A percentile compares a stretch with the other conserved stretches of the same genome.
These are phyloP conservation scores for Pipistrellus kuhlii DNA, from an alignment of 2,797 vertebrate genomes.

Conservation along the genomic window DNA sequence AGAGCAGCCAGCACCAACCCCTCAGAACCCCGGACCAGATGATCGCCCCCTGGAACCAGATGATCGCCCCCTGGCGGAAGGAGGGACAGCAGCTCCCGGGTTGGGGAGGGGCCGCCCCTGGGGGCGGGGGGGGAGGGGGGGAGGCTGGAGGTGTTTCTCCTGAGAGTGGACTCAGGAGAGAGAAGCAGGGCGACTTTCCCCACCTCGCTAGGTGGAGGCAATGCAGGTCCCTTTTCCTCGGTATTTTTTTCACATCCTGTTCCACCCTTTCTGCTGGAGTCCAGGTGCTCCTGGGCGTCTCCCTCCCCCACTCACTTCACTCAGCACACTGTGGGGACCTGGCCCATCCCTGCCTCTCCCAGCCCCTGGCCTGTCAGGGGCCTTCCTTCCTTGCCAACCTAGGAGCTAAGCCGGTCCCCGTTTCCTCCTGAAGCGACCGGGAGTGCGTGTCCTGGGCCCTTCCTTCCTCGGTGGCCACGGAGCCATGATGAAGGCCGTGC, in stretches of 20 bases:
- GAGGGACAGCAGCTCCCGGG: background rate
- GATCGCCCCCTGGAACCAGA: background rate
- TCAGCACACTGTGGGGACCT: background rate
- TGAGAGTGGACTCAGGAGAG: background rate
- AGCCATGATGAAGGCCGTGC: background rate
- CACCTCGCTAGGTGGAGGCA: background rate
- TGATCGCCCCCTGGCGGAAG: background rate
- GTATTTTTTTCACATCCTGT: accelerated
- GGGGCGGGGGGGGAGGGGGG: no score
- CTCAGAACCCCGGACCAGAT: background rate
- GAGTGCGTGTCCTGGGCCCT: background rate
- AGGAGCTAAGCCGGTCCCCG: background rate
- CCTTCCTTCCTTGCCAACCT: background rate
- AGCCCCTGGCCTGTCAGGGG: background rate
- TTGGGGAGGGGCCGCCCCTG: background rate
- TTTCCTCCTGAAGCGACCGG: background rate
- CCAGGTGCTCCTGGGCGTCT: background rate
- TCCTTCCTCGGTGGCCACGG: background rate
- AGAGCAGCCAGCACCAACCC: background rate
- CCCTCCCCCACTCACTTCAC: background rate
- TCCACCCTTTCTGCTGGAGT: background rate
- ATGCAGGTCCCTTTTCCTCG: background rate
- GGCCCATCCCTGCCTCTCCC: accelerated
- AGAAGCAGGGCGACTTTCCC: background rate
- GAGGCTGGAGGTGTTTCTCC: background rate